Conservation (phyloP, 1,140 invertebrate species). For the Aculops lycopersici region DNA sequence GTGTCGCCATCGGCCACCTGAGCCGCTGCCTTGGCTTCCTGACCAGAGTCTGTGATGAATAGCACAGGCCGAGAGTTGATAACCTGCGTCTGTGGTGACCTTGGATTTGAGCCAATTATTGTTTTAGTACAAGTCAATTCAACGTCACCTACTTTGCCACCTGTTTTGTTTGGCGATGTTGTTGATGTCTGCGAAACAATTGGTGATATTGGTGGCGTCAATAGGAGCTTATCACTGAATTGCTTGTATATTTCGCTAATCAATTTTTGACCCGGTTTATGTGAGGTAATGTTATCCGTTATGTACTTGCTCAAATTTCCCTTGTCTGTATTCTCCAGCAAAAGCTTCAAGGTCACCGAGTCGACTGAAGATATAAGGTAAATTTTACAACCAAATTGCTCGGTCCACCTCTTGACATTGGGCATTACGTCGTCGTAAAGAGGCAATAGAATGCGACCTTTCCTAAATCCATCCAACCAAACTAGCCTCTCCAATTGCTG, state of each 20-base stretch:
- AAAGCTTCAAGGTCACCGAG: not conserved
- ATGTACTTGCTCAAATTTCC: not conserved
- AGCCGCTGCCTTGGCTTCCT: not conserved
- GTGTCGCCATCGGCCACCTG: too few species aligned
- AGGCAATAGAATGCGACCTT: not conserved
- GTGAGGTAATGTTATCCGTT: not conserved
- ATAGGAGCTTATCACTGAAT: too few species aligned
- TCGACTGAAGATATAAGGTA: not conserved
- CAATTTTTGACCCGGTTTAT: not conserved
- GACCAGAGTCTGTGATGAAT: not conserved
- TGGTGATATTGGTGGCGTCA: too few species aligned
- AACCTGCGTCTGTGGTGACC: too few species aligned
- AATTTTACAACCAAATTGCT: not conserved
- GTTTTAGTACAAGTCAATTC: too few species aligned
- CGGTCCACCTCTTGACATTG: not conserved
- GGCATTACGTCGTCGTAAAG: not conserved
- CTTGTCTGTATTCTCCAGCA: not conserved
- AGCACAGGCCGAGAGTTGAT: not conserved
- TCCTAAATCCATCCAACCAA: not conserved
- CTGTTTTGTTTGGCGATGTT: too few species aligned
- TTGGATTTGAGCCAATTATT: too few species aligned
- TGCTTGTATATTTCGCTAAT: not conserved
- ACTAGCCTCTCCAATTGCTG: not conserved
- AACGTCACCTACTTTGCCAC: too few species aligned
- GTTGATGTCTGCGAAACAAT: too few species aligned